Base-by-base conservation (phyloP, 2,888 invertebrate species). In the Euproctis similis region DNA sequence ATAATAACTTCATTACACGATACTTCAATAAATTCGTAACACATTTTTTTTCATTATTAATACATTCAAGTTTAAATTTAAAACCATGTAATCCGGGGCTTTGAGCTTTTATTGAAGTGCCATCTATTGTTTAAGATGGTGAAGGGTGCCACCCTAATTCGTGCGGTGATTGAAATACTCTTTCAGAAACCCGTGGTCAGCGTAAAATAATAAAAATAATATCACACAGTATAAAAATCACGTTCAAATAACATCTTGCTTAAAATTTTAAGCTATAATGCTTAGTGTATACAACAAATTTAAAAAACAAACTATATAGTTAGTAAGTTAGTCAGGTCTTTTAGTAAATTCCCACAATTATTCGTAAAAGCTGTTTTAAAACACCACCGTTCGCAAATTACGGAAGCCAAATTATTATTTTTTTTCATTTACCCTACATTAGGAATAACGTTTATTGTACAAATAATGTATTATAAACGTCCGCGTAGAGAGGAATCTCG, bases 121-220 rank as follows among this genome's bases (percentile, higher is more conserved):
- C 33, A 35, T 24, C 31, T 13, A 45, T 50, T 41, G 37, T 52
- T 42, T 19, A 30, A 24, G 34, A 39, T n/a, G 13, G 33, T 23
- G 12, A 22, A 51, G 53, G 55, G 53, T 38, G 40, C 34, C 54
- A 61, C 73, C 73, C 58, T 53, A 66, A 66, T 61, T 54, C 53
- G 42, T 45, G 44, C 48, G 46, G 36, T 46, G 31, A 52, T 50
- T 62, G 41, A 49, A 58, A 53, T 51, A 54, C 64, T 62, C 69
- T 69, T 47, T 44, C 60, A 58, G 54, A 53, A 50, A 42, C 42
- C 25, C 39, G 53, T 63, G 75, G 77, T 76, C 78, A 76, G 53
- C 53, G 70, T 63, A 72, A 76, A 59, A 55, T 58, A 61, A 74
- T 64, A 71, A n/a, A n/a, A n/a, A n/a, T n/a, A n/a, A n/a, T n/a